Evolutionary conservation across 2,888 invertebrate species (phyloP).

Genomic region (Ametastegia equiseti): DNA sequence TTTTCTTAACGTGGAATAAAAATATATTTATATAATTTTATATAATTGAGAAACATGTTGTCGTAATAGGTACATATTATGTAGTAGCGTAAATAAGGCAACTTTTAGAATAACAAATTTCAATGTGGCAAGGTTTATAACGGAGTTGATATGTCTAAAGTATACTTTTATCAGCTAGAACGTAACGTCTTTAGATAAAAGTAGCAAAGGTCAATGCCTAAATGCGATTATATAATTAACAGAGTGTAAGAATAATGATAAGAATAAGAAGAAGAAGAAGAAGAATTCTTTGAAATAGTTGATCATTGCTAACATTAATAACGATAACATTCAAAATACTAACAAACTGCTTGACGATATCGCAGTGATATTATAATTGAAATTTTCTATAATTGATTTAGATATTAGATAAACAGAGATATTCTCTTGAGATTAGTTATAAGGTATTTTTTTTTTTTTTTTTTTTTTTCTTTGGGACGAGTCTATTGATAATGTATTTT

Average conservation of each 20-base stretch:
- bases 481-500: not conserved
- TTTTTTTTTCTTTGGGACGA: not conserved
- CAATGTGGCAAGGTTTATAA: constrained; percentile 16
- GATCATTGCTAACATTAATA: constrained; percentile 1
- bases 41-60: not conserved
- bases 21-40: not conserved
- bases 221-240: constrained; percentile 27
- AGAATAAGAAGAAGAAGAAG: no score
- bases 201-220: not conserved
- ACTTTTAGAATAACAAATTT: constrained; percentile 31
- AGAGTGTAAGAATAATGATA: not conserved
- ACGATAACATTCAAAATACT: not conserved
- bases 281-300: not conserved
- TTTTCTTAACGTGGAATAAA: not conserved
- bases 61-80: not conserved
- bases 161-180: not conserved
- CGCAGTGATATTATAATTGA: not conserved
- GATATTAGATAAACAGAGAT: not conserved
- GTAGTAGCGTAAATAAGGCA: constrained; percentile 37
- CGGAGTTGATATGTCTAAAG: constrained; percentile 20
- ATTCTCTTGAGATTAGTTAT: not conserved
- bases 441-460: not conserved
- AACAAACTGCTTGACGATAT: not conserved
- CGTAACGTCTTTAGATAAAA: not conserved
- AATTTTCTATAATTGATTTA: not conserved